Evolutionary conservation across 2,113 vertebrate genomes (phyloP).

Genomic region (Vulpes vulpes): DNA sequence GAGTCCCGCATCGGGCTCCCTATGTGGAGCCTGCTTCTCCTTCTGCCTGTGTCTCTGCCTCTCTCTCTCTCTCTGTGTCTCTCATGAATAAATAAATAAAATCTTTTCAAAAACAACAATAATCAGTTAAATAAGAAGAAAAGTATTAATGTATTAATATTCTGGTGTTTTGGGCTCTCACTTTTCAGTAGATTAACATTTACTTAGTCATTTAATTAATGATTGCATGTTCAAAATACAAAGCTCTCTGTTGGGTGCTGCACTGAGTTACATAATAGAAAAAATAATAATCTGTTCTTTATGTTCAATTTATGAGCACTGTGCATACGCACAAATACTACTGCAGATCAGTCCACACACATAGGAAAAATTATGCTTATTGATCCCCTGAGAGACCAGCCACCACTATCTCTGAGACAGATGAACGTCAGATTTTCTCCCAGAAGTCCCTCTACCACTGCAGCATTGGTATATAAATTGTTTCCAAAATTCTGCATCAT

Average conservation of each 20-base stretch:
- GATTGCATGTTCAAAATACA: background rate
- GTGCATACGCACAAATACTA: background rate
- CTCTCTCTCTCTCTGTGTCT: too few species aligned
- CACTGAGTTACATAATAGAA: background rate
- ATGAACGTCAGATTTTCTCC: background rate
- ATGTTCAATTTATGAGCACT: background rate
- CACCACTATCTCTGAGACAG: background rate
- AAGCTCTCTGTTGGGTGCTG: background rate
- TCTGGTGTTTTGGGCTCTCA: background rate
- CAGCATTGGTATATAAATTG: background rate
- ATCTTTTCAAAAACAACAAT: background rate
- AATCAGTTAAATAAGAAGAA: background rate
- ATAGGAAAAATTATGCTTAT: background rate
- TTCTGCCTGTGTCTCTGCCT: too few species aligned
- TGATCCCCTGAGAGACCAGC: background rate
- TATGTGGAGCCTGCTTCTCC: too few species aligned
- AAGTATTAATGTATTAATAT: background rate
- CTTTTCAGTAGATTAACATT: slow-evolving; percentile 36
- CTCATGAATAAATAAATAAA: too few species aligned
- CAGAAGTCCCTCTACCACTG: background rate
- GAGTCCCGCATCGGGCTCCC: too few species aligned
- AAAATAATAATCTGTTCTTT: background rate
- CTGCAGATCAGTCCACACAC: background rate
- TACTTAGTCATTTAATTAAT: slow-evolving; percentile 5
- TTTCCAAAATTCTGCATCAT: background rate